Conservation (phyloP, 2,797 vertebrate species). For the Podarcis siculus region DNA sequence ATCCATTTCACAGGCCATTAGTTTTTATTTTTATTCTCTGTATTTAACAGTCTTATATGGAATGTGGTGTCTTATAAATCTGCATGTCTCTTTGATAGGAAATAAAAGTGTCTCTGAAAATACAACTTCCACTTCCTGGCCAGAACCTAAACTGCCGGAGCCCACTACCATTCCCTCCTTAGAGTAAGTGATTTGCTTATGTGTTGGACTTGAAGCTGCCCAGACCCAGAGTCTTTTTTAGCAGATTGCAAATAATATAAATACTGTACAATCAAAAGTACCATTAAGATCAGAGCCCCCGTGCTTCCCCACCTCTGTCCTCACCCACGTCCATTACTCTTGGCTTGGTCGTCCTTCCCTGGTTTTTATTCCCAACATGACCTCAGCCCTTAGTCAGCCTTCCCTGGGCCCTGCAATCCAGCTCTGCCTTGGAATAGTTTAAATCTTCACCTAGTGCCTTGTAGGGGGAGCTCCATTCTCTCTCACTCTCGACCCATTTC, state of each 20-base stretch:
- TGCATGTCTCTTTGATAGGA: constrained; percentile 66
- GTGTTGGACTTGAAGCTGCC: background rate
- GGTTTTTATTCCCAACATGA: background rate
- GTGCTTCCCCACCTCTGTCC: background rate
- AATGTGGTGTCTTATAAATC: background rate
- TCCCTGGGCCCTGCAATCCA: background rate
- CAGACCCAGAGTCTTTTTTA: background rate
- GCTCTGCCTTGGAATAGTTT: background rate
- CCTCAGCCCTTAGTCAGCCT: background rate
- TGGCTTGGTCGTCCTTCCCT: background rate
- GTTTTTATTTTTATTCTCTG: background rate
- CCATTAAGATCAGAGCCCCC: background rate
- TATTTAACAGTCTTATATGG: background rate
- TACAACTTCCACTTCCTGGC: constrained; percentile 63
- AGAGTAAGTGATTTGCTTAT: constrained; percentile 75
- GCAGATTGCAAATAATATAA: background rate
- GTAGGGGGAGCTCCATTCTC: background rate
- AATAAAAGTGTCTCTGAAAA: constrained; percentile 80
- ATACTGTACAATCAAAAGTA: background rate
- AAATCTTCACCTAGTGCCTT: background rate
- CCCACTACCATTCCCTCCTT: constrained; percentile 72
- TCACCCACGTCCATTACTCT: background rate
- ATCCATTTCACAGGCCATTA: background rate
- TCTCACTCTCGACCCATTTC: background rate
- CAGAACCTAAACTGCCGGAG: constrained; percentile 65